A percentile compares a stretch with the other conserved stretches of the same genome.
phyloP scores from a whole-genome alignment of 2,888 invertebrate genomes.

The Theretra japonica region DNA sequence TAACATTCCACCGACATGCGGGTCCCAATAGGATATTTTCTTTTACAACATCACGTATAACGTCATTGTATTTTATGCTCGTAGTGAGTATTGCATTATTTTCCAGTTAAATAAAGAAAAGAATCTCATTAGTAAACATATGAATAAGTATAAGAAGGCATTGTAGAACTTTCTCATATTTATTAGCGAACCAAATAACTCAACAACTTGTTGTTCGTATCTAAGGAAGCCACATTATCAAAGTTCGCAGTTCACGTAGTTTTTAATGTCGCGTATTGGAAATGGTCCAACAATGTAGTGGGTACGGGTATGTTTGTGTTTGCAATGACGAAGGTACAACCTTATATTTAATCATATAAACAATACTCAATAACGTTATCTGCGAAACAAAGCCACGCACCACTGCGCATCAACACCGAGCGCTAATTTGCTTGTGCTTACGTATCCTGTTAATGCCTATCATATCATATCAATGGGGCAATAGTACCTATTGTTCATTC shows the following conservation, averaged over 20 bases:
- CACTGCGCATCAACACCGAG: slow-evolving; percentile 34
- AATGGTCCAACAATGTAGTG: slow-evolving; percentile 14
- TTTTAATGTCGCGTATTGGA: background rate
- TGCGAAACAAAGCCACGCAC: slow-evolving; percentile 50
- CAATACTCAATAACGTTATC: slow-evolving; percentile 56
- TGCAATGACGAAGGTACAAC: slow-evolving; percentile 55
- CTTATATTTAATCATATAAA: slow-evolving; percentile 52
- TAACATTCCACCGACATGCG: slow-evolving; percentile 20
- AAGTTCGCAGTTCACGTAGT: background rate
- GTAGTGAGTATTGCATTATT: background rate
- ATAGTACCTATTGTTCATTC: background rate
- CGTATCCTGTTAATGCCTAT: background rate
- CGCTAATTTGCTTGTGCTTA: slow-evolving; percentile 7
- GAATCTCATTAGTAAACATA: background rate
- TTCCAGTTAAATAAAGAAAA: background rate
- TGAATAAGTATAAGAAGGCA: background rate
- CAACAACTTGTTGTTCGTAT: background rate
- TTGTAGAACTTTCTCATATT: background rate
- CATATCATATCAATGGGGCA: too few relatives aligned
- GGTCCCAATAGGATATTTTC: slow-evolving; percentile 9
- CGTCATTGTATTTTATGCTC: background rate
- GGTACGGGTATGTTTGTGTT: slow-evolving; percentile 35
- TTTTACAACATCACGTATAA: background rate
- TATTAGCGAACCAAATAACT: background rate
- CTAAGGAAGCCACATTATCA: background rate